A percentile compares a stretch with the other conserved stretches of the same genome.
phyloP scores from a whole-genome alignment of 1,140 invertebrate species.

The Orchesella cincta region DNA sequence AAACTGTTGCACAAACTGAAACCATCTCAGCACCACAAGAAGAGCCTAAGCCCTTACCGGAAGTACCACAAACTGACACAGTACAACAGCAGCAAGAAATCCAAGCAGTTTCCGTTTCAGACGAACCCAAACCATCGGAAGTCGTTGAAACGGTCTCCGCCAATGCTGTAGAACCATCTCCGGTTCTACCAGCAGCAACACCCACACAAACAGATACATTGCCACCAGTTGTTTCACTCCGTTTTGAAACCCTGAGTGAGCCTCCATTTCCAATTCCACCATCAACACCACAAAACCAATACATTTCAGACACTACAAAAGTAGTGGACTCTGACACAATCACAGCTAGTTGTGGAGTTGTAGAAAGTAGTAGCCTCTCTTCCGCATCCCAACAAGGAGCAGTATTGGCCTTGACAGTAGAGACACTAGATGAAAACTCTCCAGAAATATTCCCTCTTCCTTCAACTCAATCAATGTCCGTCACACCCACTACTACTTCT shows the following conservation, averaged over 20 bases:
- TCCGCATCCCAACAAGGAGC: neutral
- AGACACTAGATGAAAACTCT: slow-evolving; percentile 20
- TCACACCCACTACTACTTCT: neutral
- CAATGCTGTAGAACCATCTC: too few relatives aligned
- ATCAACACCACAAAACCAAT: neutral
- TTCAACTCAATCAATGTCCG: neutral
- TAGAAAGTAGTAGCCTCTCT: neutral
- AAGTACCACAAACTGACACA: neutral
- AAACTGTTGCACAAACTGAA: too few relatives aligned
- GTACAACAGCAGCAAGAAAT: neutral
- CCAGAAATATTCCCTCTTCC: slow-evolving; percentile 21
- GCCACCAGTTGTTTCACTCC: neutral
- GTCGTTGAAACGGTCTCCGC: too few relatives aligned
- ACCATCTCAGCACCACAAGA: too few relatives aligned
- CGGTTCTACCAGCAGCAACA: neutral
- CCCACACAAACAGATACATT: neutral
- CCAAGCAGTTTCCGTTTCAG: too few relatives aligned
- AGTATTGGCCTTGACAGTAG: neutral
- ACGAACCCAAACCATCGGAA: too few relatives aligned
- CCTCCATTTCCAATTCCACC: neutral
- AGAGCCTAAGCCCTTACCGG: too few relatives aligned
- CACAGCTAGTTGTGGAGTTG: neutral
- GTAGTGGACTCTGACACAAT: neutral
- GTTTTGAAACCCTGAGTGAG: neutral
- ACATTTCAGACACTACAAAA: neutral